These are phyloP conservation scores for Dione vanillae DNA, from an alignment of 2,888 invertebrate species.

Conservation along the genomic window DNA sequence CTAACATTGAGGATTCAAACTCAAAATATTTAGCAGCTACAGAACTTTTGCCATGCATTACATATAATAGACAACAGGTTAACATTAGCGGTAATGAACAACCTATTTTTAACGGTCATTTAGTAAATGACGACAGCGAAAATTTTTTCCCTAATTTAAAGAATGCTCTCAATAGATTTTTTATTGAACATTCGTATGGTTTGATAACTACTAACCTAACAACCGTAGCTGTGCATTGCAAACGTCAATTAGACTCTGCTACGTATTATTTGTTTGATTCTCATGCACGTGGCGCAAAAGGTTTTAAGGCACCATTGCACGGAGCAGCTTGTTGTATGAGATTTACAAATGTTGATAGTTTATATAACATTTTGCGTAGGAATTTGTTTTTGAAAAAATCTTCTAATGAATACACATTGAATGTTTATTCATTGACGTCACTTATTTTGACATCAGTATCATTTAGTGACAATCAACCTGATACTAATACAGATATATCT, in stretches of 20 bases:
- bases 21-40: background rate
- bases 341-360: no score
- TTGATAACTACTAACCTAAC: conserved; percentile 33
- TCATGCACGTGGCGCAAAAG: conserved; percentile 42
- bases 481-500: no score
- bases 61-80: conserved; percentile 36
- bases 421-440: no score
- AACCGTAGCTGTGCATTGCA: conserved; percentile 33
- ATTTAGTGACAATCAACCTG: no score
- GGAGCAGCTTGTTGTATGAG: conserved; percentile 42
- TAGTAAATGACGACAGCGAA: background rate
- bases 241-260: conserved; percentile 14
- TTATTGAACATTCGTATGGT: conserved; percentile 29
- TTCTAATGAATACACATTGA: no score
- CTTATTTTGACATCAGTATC: no score
- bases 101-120: conserved; percentile 26
- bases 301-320: conserved; percentile 29
- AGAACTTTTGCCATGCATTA: conserved; percentile 16
- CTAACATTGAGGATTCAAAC: no score
- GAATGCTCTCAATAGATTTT: conserved; percentile 38
- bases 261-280: conserved; percentile 28
- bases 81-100: conserved; percentile 23
- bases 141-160: conserved; percentile 39
- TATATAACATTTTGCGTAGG: no score
- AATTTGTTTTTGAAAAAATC: no score